Percentiles rank a stretch among this genome's conserved stretches.
phyloP scores from a whole-genome alignment of 2,113 vertebrate genomes.

The Actinemys pallida region DNA sequence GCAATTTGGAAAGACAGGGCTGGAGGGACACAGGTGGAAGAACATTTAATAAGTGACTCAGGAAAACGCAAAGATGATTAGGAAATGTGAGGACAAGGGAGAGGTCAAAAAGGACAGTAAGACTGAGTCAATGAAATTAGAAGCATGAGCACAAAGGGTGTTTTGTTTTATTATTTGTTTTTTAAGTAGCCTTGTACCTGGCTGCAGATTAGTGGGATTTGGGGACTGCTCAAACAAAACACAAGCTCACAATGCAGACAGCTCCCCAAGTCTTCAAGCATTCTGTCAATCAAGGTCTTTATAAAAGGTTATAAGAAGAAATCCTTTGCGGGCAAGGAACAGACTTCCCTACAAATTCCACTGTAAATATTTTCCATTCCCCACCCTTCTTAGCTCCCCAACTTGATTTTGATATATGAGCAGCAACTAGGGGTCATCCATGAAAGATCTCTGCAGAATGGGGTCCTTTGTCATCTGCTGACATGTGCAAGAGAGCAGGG shows the following conservation, averaged over 20 bases:
- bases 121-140: neutral
- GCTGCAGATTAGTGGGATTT: neutral
- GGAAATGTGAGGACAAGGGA: neutral
- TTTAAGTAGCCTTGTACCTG: neutral
- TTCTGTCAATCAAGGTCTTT: neutral
- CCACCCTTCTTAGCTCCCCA: neutral
- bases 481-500: neutral
- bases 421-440: neutral
- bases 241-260: neutral
- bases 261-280: neutral
- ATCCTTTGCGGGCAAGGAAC: neutral
- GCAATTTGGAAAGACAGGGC: neutral
- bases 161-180: neutral
- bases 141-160: neutral
- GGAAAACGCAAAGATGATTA: neutral
- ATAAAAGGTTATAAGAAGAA: too few species aligned
- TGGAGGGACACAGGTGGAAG: neutral
- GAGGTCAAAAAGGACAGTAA: neutral
- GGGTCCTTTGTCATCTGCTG: neutral
- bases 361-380: neutral
- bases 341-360: neutral
- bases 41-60: neutral
- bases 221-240: neutral
- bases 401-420: neutral
- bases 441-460: neutral